Evolutionary conservation across 1,140 invertebrate genomes (phyloP), one percentile per base, ranked within the genome.

Genomic region (Hypsibius dujardini): DNA sequence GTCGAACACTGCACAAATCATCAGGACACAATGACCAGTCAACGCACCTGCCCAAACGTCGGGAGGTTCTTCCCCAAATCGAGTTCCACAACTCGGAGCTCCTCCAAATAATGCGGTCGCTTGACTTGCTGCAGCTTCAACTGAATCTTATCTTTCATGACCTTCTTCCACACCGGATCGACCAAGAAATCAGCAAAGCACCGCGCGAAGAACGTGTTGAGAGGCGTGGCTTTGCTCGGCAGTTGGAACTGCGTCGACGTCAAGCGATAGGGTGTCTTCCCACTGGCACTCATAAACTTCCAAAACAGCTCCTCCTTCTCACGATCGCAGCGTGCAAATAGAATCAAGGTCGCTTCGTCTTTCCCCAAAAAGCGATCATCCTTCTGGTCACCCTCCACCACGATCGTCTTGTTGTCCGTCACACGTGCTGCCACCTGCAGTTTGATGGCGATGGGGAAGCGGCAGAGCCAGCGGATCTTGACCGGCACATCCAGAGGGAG

Each of bases 241-340:
- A 67, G 3, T 12, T 12, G 12, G 12, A 67, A 12, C 3, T 12
- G 7, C 42, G 62, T 12, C 12, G 42, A 15, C 12, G 12, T 45
- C 12, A 67, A 42, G 45, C 62, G 62, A 42, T 67, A 67, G 0
- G 62, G 62, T 42, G 62, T 67, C 42, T 67, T 67, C 42, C 62
- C 62, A 42, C 62, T 67, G 62, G 12, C 12, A 3, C 12, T 67
- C 12, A 67, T 67, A 42, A 67, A 67, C 12, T 45, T 12, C 62
- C 62, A 67, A 45, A 67, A 67, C 12, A 67, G 62, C 62, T 67
- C 62, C 62, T 67, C 62, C 42, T 67, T 67, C 62, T 67, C 62
- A 3, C 62, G 62, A 67, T 67, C 62, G 45, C 62, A 67, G 3
- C 62, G 62, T 15, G 62, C 62, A 0, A 67, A 67, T 3, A 67